These are phyloP conservation scores for Corythucha ciliata DNA, from an alignment of 2,888 invertebrate genomes.

Conservation along the genomic window DNA sequence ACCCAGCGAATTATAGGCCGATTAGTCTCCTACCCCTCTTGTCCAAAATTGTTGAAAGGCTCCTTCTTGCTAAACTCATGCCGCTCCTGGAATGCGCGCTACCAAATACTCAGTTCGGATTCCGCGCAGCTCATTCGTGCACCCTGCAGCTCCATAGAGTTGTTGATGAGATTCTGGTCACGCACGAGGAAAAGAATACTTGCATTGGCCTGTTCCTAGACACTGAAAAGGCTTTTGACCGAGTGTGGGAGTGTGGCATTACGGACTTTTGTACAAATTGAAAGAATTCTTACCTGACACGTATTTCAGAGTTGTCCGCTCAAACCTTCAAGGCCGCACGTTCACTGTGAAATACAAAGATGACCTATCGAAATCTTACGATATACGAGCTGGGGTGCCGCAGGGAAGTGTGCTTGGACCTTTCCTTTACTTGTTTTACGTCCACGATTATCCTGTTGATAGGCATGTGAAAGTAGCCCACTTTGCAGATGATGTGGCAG, in stretches of 20 bases:
- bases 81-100: neutral
- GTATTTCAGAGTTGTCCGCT: neutral
- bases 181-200: slow-evolving; percentile 1
- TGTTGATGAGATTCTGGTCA: neutral
- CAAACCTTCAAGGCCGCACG: neutral
- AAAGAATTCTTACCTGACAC: neutral
- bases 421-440: neutral
- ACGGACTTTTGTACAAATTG: slow-evolving; percentile 5
- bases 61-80: neutral
- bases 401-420: slow-evolving; percentile 13
- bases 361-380: slow-evolving; percentile 1
- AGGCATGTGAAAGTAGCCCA: no score
- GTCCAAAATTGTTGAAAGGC: neutral
- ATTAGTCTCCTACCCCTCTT: neutral
- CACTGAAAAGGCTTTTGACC: slow-evolving; percentile 8
- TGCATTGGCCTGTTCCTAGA: slow-evolving; percentile 10
- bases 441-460: slow-evolving; percentile 6
- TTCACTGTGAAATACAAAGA: slow-evolving; percentile 7
- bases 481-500: no score
- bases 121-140: slow-evolving; percentile 1
- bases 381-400: neutral
- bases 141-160: slow-evolving; percentile 9
- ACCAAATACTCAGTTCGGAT: neutral
- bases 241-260: slow-evolving; percentile 12
- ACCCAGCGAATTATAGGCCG: neutral